A percentile compares a stretch with the other conserved stretches of the same genome.
Evolutionary conservation across 2,113 vertebrate species (phyloP).

Genomic region (Nerophis lumbriciformis): DNA sequence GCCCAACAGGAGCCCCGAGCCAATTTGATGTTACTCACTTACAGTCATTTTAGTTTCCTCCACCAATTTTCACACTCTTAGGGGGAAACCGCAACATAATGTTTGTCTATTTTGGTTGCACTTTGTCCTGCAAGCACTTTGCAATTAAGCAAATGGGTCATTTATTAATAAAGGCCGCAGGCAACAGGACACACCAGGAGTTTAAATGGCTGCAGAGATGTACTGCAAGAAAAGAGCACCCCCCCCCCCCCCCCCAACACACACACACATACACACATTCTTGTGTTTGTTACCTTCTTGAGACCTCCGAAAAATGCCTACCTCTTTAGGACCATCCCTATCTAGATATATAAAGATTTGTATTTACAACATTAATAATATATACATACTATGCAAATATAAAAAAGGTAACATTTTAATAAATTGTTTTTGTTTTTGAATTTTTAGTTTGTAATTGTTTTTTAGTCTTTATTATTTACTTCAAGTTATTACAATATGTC

Average conservation of each 20-base stretch:
- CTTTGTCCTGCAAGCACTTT: conserved; percentile 44
- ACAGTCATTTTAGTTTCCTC: conserved; percentile 8
- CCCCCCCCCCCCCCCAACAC: conserved; percentile 8
- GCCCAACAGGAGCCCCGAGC: conserved; percentile 6
- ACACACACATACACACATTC: too few relatives aligned
- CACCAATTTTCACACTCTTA: conserved; percentile 6
- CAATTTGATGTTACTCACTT: not conserved
- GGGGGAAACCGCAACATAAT: conserved; percentile 17
- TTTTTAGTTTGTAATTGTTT: too few relatives aligned
- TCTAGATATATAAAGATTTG: too few relatives aligned
- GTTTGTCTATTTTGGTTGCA: conserved; percentile 2
- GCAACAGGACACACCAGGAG: conserved; percentile 55
- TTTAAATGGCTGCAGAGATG: conserved; percentile 61
- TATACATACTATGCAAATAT: too few relatives aligned
- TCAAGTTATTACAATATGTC: too few relatives aligned
- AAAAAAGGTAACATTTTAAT: too few relatives aligned
- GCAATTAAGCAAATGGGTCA: conserved; percentile 70
- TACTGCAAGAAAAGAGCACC: conserved; percentile 32
- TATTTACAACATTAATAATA: too few relatives aligned
- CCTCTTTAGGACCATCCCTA: too few relatives aligned
- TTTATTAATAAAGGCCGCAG: conserved; percentile 59
- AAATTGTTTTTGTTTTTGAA: too few relatives aligned
- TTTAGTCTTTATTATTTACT: too few relatives aligned
- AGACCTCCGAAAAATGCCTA: too few relatives aligned
- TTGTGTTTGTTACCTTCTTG: too few relatives aligned